Base-by-base conservation (phyloP, 2,797 vertebrate genomes). In the Acipenser oxyrinchus region DNA sequence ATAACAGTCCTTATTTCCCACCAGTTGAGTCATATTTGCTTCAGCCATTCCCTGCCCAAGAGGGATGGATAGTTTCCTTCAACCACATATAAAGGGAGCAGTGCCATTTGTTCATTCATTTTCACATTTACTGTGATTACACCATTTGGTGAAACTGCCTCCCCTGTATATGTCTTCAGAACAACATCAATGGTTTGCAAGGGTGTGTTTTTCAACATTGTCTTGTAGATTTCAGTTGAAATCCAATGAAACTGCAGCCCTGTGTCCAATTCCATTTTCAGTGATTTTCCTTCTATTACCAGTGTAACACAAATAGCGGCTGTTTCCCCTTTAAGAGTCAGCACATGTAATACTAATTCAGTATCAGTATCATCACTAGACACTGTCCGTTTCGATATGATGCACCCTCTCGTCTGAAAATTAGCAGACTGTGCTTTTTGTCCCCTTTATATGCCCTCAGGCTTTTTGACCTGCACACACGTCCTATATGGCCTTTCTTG, bases 191-290 rank as follows among this genome's bases (percentile, higher is more conserved):
- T 69, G 18, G 5, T 18, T 12, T 10, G 12, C 61, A 72, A 23
- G 0, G 49, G 51, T 13, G 62, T n/a, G 12, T 71, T 18, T 48
- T 13, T 7, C 1, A 68, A 66, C 10, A 58, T 18, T 6, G 10
- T 51, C 8, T 67, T 10, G 10, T 62, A 70, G 37, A 66, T 7
- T 37, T 68, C 15, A 9, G 6, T 53, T 18, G 55, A 68, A 55
- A 71, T 72, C 3, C 3, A 65, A 49, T 1, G 62, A 67, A 8
- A 65, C 66, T 8, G 66, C 55, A 10, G 55, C 66, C 23, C 55
- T 0, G n/a, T 71, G 37, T 70, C 69, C 15, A 70, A 63, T 63
- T 67, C 61, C 49, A 70, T 70, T 51, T 60, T 37, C 6, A 70
- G 37, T 4, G 7, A 57, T 10, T 70, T 59, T 7, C 61, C 65